Conservation (phyloP, 2,888 invertebrate genomes). For the Nephrocerus scutellatus region DNA sequence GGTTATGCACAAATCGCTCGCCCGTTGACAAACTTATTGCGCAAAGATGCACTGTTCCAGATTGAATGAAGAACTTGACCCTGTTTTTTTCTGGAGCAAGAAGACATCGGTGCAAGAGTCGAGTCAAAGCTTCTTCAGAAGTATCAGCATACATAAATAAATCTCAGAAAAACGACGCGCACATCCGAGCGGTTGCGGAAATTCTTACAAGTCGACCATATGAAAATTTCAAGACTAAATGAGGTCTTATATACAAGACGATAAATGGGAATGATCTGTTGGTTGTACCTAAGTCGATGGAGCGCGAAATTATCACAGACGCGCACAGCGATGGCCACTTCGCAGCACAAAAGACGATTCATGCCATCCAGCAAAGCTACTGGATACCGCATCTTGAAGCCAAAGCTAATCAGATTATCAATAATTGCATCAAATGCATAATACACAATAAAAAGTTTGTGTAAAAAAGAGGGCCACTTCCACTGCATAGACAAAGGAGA, state of each 20-base stretch:
- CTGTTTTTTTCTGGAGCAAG: conserved; percentile 3
- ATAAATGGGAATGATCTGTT: conserved; percentile 13
- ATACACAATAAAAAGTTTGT: conserved; percentile 24
- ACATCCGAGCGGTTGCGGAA: no score
- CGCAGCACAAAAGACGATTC: conserved; percentile 10
- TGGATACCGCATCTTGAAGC: conserved; percentile 16
- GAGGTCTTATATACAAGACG: conserved; percentile 13
- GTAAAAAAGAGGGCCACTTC: conserved; percentile 35
- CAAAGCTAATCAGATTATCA: conserved; percentile 8
- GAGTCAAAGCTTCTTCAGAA: no score
- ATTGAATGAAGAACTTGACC: no score
- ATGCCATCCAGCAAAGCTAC: conserved; percentile 10
- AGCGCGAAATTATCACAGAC: conserved; percentile 11
- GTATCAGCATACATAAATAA: no score
- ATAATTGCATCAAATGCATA: conserved; percentile 17
- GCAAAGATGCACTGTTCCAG: no score
- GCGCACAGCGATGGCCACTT: conserved; percentile 16
- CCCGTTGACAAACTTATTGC: no score
- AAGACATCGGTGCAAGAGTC: no score
- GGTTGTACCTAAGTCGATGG: conserved; percentile 15
- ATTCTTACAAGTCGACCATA: no score
- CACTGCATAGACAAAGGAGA: conserved; percentile 32
- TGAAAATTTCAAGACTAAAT: no score
- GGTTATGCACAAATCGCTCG: conserved; percentile 6
- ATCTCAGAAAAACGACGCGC: no score